phyloP scores from a whole-genome alignment of 2,888 invertebrate species.

The Lasioglossum villosulum region DNA sequence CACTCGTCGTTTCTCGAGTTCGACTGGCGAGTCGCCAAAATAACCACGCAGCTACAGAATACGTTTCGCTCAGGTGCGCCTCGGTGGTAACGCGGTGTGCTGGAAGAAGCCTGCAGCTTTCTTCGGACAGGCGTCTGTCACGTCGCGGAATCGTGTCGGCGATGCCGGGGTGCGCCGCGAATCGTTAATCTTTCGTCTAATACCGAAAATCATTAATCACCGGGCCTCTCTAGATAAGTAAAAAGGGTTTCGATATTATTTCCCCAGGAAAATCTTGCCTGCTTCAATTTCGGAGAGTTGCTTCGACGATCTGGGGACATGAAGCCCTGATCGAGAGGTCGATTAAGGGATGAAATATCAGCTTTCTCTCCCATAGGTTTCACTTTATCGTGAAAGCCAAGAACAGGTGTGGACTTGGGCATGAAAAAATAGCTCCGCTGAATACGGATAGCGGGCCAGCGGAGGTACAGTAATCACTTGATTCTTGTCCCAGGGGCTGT shows the following conservation, averaged over 20 bases:
- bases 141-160: background rate
- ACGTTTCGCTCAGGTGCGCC: constrained; percentile 42
- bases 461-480: too few species aligned
- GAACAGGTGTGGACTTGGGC: too few species aligned
- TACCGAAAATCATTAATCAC: constrained; percentile 6
- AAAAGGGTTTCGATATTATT: background rate
- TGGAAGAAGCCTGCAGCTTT: background rate
- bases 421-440: too few species aligned
- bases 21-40: constrained; percentile 61
- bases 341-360: constrained; percentile 13
- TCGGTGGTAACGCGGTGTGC: constrained; percentile 8
- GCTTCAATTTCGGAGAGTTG: background rate
- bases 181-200: background rate
- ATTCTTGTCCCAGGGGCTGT: too few species aligned
- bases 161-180: background rate
- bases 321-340: constrained; percentile 20
- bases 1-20: constrained; percentile 55
- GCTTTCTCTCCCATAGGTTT: background rate
- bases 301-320: constrained; percentile 19
- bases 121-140: background rate
- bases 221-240: background rate
- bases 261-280: background rate
- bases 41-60: constrained; percentile 41
- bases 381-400: too few species aligned
- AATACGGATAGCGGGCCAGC: too few species aligned